phyloP scores from a whole-genome alignment of 2,113 vertebrate genomes.

The Petaurus breviceps region DNA sequence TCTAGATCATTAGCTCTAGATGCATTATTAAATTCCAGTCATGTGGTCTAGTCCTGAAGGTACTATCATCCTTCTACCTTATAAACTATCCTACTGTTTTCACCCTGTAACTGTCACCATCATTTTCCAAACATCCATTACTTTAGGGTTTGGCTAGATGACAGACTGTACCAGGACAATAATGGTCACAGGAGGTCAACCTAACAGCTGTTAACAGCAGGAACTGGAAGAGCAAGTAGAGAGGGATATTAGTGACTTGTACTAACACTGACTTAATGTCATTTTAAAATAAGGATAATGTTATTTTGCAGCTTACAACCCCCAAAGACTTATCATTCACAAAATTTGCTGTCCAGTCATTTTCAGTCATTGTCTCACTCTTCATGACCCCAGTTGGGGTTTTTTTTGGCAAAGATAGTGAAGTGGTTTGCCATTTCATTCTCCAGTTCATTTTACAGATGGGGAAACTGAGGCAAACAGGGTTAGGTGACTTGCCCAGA shows the following conservation, averaged over 20 bases:
- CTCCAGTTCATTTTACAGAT: background rate
- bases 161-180: background rate
- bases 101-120: background rate
- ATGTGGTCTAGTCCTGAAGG: background rate
- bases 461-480: background rate
- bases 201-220: background rate
- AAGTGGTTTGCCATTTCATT: background rate
- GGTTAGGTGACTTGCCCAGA: too few species aligned
- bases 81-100: background rate
- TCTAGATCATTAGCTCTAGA: background rate
- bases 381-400: background rate
- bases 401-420: background rate
- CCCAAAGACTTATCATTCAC: background rate
- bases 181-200: background rate
- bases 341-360: background rate
- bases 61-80: background rate
- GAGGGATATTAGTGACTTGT: background rate
- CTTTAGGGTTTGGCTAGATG: background rate
- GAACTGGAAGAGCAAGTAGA: background rate
- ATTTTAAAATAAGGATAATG: constrained; percentile 28
- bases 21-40: background rate
- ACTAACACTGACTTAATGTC: background rate
- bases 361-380: background rate
- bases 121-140: background rate
- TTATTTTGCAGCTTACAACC: constrained; percentile 35